Evolutionary conservation across 2,113 vertebrate species (phyloP).

Genomic region (Malurus cyaneus): DNA sequence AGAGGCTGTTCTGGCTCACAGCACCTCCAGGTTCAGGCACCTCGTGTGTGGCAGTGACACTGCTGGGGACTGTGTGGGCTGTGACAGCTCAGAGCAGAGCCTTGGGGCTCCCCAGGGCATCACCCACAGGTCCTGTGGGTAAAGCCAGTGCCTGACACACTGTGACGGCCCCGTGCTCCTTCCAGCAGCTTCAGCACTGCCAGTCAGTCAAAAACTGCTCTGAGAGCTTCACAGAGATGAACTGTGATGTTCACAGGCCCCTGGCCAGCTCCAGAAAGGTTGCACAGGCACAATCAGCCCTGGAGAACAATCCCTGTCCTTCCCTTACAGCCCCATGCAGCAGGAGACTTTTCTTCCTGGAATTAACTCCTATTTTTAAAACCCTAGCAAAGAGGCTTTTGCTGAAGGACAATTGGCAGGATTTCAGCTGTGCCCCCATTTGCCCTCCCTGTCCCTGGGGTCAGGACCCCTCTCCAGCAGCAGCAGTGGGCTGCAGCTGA

Average conservation of each 20-base stretch:
- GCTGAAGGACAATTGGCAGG: background rate
- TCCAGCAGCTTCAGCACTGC: background rate
- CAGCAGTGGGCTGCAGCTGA: background rate
- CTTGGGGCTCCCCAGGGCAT: background rate
- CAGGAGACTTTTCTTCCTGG: background rate
- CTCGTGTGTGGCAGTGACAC: background rate
- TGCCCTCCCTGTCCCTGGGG: background rate
- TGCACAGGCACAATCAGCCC: background rate
- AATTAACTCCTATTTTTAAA: background rate
- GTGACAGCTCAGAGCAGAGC: background rate
- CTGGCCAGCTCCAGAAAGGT: background rate
- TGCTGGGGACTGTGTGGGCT: background rate
- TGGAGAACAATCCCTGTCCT: background rate
- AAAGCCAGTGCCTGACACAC: background rate
- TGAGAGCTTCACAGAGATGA: background rate
- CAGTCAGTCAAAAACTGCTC: background rate
- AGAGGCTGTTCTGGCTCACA: background rate
- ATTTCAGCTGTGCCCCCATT: background rate
- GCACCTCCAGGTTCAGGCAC: background rate
- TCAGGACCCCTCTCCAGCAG: background rate
- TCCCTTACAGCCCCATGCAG: background rate
- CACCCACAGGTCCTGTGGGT: rapidly evolving
- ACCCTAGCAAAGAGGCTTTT: background rate
- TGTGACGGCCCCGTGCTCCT: background rate
- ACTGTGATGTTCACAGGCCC: background rate